A percentile compares a stretch with the other conserved stretches of the same genome.
Conservation (phyloP, 2,113 vertebrate species). For the Cryptotis parvus region DNA sequence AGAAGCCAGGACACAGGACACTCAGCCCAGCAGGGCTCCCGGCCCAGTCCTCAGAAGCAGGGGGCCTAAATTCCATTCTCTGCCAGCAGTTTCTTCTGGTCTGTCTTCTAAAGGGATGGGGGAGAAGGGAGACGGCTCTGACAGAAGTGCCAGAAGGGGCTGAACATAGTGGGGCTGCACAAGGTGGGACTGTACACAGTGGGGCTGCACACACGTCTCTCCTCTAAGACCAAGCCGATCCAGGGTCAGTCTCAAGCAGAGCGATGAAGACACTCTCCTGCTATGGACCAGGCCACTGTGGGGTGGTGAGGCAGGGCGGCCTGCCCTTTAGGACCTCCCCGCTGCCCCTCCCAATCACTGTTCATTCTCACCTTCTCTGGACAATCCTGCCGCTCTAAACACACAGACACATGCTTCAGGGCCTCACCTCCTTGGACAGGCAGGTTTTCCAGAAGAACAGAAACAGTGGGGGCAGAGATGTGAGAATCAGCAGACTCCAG, state of each 20-base stretch:
- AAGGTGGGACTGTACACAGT: no score
- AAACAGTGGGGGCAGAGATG: slow-evolving; percentile 37
- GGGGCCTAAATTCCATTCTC: background rate
- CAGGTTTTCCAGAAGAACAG: slow-evolving; percentile 50
- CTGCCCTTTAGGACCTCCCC: background rate
- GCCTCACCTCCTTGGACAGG: slow-evolving; percentile 1
- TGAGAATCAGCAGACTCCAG: slow-evolving; percentile 58
- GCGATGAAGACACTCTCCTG: no score
- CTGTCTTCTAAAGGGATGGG: slow-evolving; percentile 42
- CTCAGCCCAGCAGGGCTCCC: background rate
- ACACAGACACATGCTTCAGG: background rate
- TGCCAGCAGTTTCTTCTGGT: background rate
- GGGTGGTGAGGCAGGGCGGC: no score
- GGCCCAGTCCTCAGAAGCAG: background rate
- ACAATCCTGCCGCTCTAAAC: background rate
- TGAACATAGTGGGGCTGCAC: no score
- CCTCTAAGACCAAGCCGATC: no score
- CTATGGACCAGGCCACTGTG: no score
- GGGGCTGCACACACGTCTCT: no score
- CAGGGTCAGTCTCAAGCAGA: no score
- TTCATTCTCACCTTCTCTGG: background rate
- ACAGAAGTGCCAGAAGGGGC: no score
- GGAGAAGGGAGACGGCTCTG: background rate
- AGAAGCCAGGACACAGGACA: background rate
- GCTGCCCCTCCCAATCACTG: background rate